Evolutionary conservation across 2,888 invertebrate species (phyloP).

Genomic region (Oxytorus armatus): DNA sequence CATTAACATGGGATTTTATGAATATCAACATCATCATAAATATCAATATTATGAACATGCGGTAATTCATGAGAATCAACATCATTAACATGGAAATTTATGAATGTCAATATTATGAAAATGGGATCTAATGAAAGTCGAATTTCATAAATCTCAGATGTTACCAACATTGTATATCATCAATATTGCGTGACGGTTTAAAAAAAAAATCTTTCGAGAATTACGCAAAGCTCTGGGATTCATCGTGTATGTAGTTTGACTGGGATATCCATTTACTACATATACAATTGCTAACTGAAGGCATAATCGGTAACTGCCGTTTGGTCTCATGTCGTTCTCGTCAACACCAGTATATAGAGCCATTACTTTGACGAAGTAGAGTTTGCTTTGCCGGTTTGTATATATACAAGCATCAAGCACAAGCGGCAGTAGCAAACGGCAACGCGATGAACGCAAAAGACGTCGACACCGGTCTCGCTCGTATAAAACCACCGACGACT

Average conservation of each 20-base stretch:
- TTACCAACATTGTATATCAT: too few species aligned
- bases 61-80: too few species aligned
- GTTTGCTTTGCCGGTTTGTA: slow-evolving; percentile 24
- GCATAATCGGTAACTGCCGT: slow-evolving; percentile 29
- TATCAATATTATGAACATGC: too few species aligned
- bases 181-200: too few species aligned
- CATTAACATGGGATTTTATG: too few species aligned
- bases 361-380: slow-evolving; percentile 37
- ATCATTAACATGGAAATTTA: too few species aligned
- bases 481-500: slow-evolving; percentile 81
- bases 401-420: background rate
- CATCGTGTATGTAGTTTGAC: background rate
- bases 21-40: too few species aligned
- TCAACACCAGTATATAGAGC: slow-evolving; percentile 35
- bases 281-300: slow-evolving; percentile 16
- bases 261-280: slow-evolving; percentile 19
- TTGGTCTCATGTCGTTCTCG: slow-evolving; percentile 26
- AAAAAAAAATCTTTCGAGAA: slow-evolving; percentile 20
- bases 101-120: too few species aligned
- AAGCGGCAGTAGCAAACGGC: slow-evolving; percentile 48
- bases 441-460: slow-evolving; percentile 58
- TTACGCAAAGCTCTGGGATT: background rate
- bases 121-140: too few species aligned
- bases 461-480: slow-evolving; percentile 77
- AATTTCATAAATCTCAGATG: too few species aligned